Conservation (phyloP, 2,113 vertebrate species). For the Aspiorhynchus laticeps region DNA sequence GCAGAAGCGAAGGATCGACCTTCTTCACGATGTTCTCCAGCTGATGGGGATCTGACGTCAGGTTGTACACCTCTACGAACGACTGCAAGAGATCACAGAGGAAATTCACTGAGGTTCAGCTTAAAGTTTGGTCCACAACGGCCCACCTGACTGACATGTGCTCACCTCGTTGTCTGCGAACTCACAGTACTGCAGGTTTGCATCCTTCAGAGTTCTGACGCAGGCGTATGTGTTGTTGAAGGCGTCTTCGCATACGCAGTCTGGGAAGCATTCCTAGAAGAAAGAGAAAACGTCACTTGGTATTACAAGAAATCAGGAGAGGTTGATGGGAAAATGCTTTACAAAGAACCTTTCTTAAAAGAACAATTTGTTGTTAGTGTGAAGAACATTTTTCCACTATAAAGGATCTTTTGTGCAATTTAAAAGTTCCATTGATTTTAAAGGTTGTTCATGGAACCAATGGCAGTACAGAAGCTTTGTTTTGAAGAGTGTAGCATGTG, state of each 20-base stretch:
- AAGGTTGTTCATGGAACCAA: neutral
- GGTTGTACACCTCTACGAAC: slow-evolving; percentile 79
- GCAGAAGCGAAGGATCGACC: slow-evolving; percentile 75
- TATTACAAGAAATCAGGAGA: neutral
- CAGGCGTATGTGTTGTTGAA: slow-evolving; percentile 84
- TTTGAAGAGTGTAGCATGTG: neutral
- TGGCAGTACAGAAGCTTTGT: neutral
- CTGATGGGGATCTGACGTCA: slow-evolving; percentile 76
- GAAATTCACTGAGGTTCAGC: neutral
- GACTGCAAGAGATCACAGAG: slow-evolving; percentile 56
- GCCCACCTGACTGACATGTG: neutral
- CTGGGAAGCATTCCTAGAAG: slow-evolving; percentile 78
- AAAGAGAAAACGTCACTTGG: neutral
- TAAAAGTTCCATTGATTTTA: neutral
- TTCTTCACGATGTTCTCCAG: slow-evolving; percentile 80
- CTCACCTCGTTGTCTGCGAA: slow-evolving; percentile 78
- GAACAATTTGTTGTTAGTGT: neutral
- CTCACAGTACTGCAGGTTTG: slow-evolving; percentile 81
- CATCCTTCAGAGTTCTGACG: slow-evolving; percentile 67
- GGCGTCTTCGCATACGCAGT: slow-evolving; percentile 82
- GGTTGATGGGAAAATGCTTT: neutral
- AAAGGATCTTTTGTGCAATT: neutral
- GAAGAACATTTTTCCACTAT: neutral
- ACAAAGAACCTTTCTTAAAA: neutral
- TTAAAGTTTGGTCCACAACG: neutral